Evolutionary conservation across 2,113 vertebrate genomes (phyloP).

Genomic region (Rhea americana): DNA sequence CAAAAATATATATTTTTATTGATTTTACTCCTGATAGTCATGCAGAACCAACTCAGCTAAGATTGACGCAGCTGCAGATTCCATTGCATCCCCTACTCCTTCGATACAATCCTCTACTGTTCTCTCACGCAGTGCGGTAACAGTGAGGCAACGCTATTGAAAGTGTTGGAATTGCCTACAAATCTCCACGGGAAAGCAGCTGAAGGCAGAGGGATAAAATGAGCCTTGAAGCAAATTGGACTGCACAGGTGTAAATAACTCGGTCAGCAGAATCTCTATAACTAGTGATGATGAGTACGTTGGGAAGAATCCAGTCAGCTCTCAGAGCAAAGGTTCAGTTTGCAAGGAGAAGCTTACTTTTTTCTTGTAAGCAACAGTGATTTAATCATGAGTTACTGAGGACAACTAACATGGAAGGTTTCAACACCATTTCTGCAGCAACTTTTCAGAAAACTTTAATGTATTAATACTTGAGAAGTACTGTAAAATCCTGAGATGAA

Average conservation of each 20-base stretch:
- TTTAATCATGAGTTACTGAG: constrained; percentile 24
- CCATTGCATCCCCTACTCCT: constrained; percentile 2
- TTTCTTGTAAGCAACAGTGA: neutral
- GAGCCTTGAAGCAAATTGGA: constrained; percentile 30
- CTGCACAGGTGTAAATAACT: constrained; percentile 30
- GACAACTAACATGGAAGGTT: constrained; percentile 45
- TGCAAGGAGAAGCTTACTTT: neutral
- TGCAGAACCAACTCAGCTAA: neutral
- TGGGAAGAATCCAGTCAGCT: neutral
- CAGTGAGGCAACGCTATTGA: neutral
- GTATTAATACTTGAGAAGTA: constrained; percentile 47
- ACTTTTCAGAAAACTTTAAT: constrained; percentile 35
- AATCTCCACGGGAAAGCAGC: neutral
- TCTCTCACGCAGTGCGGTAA: neutral
- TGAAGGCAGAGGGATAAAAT: constrained; percentile 25
- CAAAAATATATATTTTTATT: constrained; percentile 31
- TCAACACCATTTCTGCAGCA: constrained; percentile 39
- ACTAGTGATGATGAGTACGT: neutral
- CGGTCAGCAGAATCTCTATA: neutral
- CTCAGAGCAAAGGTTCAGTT: neutral
- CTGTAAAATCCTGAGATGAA: constrained; percentile 51
- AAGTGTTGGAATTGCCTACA: constrained; percentile 14
- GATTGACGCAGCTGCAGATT: constrained; percentile 43
- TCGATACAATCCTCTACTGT: neutral
- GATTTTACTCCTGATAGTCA: constrained; percentile 9